A percentile compares a stretch with the other conserved stretches of the same genome.
Evolutionary conservation across 2,113 vertebrate genomes (phyloP).

Genomic region (Mormyrus lacerda): DNA sequence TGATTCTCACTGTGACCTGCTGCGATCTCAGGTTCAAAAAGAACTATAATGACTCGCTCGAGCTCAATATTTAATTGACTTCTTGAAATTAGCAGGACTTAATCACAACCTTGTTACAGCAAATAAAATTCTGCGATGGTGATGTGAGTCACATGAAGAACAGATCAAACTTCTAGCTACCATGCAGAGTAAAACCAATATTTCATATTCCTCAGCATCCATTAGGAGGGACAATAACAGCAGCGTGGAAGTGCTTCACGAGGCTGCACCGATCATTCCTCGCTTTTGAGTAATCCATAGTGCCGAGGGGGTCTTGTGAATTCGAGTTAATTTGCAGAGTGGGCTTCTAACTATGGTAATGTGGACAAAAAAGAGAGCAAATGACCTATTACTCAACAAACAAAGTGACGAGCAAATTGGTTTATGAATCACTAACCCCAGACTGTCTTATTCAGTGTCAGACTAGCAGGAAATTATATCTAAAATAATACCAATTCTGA

Average conservation of each 20-base stretch:
- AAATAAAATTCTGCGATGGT: constrained; percentile 17
- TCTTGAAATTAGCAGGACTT: constrained; percentile 39
- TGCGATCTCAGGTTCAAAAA: constrained; percentile 30
- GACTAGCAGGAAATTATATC: not conserved
- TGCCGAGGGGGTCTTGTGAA: not conserved
- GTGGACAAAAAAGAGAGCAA: not conserved
- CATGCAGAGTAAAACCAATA: not conserved
- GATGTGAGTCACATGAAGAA: not conserved
- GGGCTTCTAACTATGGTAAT: not conserved
- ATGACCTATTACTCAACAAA: not conserved
- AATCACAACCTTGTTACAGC: constrained; percentile 38
- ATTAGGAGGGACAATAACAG: not conserved
- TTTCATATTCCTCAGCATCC: constrained; percentile 15
- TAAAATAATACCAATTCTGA: not conserved
- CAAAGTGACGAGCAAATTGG: not conserved
- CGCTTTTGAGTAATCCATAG: not conserved
- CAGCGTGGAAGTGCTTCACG: not conserved
- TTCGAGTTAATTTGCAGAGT: not conserved
- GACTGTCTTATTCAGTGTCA: not conserved
- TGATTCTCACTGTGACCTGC: constrained; percentile 31
- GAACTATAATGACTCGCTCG: constrained; percentile 39
- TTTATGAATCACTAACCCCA: not conserved
- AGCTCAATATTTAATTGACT: constrained; percentile 45
- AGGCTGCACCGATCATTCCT: not conserved
- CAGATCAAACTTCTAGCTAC: not conserved